Conservation (phyloP, 1,140 invertebrate genomes). For the Mycetomoellerius zeteki region DNA sequence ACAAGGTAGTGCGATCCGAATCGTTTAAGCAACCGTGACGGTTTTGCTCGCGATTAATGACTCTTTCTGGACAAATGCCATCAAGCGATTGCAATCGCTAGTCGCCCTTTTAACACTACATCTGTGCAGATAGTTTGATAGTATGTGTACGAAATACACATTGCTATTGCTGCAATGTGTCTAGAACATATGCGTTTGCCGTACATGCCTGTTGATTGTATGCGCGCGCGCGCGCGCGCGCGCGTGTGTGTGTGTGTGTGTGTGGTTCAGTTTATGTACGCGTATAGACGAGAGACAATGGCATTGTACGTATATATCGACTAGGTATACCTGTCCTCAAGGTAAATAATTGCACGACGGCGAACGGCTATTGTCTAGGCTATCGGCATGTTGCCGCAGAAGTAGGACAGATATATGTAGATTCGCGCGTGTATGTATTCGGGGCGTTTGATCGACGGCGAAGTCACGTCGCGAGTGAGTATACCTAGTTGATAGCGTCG, state of each 20-base stretch:
- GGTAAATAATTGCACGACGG: constrained; percentile 72
- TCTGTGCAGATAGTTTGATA: not conserved
- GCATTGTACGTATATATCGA: constrained; percentile 60
- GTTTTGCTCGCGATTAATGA: constrained; percentile 61
- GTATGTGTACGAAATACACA: constrained; percentile 12
- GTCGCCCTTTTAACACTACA: constrained; percentile 39
- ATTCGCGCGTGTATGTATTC: not conserved
- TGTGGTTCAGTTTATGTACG: not conserved
- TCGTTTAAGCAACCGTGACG: constrained; percentile 44
- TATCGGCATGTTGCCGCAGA: constrained; percentile 55
- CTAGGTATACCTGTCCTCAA: constrained; percentile 55
- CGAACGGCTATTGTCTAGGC: constrained; percentile 61
- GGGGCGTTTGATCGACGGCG: constrained; percentile 49
- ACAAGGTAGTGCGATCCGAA: constrained; percentile 49
- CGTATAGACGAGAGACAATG: constrained; percentile 64
- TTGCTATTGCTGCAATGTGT: not conserved
- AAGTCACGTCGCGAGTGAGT: constrained; percentile 39
- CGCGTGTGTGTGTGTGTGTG: too few relatives aligned
- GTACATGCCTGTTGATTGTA: not conserved
- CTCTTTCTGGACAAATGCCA: constrained; percentile 59
- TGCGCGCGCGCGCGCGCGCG: not conserved
- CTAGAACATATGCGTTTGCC: not conserved
- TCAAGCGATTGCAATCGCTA: constrained; percentile 45
- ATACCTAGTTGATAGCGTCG: not conserved
- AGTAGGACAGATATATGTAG: constrained; percentile 59